phyloP scores from a whole-genome alignment of 2,797 vertebrate species.

The Tympanoctomys barrerae region DNA sequence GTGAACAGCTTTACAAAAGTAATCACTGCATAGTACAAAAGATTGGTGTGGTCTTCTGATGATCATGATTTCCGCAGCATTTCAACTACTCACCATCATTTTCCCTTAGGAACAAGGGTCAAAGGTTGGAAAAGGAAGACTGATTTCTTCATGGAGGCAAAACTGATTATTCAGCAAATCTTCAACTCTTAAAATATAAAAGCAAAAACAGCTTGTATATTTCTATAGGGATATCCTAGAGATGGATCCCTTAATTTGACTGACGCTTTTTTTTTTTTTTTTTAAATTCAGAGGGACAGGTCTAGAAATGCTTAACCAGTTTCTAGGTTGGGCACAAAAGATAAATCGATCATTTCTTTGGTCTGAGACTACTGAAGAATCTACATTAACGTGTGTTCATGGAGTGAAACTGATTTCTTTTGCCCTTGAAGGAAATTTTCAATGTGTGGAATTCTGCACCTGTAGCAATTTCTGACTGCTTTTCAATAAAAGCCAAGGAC shows the following conservation, averaged over 20 bases:
- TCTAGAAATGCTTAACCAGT: background rate
- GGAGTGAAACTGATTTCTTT: background rate
- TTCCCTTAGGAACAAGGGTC: background rate
- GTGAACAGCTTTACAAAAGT: background rate
- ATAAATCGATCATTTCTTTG: background rate
- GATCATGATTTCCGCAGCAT: background rate
- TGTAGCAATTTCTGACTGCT: slow-evolving; percentile 43
- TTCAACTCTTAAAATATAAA: background rate
- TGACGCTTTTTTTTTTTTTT: background rate
- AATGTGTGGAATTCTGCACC: background rate
- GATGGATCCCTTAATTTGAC: background rate
- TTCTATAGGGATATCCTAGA: background rate
- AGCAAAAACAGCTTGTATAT: background rate
- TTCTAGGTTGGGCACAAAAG: background rate
- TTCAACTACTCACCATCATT: background rate
- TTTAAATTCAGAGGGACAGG: background rate
- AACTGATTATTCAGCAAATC: background rate
- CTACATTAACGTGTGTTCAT: background rate
- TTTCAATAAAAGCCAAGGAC: slow-evolving; percentile 34
- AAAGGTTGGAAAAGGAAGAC: background rate
- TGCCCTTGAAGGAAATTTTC: background rate
- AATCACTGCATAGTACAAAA: background rate
- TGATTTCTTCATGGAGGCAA: background rate
- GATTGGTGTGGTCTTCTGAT: background rate
- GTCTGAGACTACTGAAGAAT: background rate